These are phyloP conservation scores for Serrognathus titanus DNA, from an alignment of 2,888 invertebrate species.

Conservation along the genomic window DNA sequence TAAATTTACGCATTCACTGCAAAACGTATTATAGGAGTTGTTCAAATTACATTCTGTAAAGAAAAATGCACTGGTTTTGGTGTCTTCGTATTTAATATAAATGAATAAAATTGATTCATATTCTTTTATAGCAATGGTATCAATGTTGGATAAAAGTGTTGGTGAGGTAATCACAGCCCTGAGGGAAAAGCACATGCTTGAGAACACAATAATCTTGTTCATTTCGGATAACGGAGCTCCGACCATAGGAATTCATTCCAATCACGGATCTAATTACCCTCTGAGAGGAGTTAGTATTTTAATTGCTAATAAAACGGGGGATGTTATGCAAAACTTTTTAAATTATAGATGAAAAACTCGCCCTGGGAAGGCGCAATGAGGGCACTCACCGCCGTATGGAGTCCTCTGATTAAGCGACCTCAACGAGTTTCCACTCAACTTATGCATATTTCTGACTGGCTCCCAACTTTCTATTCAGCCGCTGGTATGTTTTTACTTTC, in stretches of 20 bases:
- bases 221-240: conserved; percentile 88
- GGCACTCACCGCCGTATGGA: conserved; percentile 64
- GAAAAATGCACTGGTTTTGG: too few species aligned
- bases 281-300: conserved; percentile 64
- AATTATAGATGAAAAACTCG: conserved; percentile 60
- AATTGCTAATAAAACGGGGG: background rate
- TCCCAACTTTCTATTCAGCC: conserved; percentile 64
- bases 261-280: conserved; percentile 79
- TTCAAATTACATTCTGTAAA: too few species aligned
- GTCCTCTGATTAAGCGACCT: conserved; percentile 55
- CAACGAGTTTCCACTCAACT: conserved; percentile 58
- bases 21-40: too few species aligned
- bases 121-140: conserved; percentile 70
- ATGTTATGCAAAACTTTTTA: conserved; percentile 1
- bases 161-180: conserved; percentile 74
- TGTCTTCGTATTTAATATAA: too few species aligned
- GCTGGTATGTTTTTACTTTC: conserved; percentile 49
- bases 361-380: conserved; percentile 70
- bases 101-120: background rate
- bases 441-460: conserved; percentile 68
- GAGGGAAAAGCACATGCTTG: conserved; percentile 64
- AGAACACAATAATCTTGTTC: conserved; percentile 83
- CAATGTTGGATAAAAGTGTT: conserved; percentile 83
- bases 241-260: conserved; percentile 67
- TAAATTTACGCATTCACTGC: background rate